These are phyloP conservation scores for Chloropsis cyanopogon DNA, from an alignment of 2,113 vertebrate genomes.

Conservation along the genomic window DNA sequence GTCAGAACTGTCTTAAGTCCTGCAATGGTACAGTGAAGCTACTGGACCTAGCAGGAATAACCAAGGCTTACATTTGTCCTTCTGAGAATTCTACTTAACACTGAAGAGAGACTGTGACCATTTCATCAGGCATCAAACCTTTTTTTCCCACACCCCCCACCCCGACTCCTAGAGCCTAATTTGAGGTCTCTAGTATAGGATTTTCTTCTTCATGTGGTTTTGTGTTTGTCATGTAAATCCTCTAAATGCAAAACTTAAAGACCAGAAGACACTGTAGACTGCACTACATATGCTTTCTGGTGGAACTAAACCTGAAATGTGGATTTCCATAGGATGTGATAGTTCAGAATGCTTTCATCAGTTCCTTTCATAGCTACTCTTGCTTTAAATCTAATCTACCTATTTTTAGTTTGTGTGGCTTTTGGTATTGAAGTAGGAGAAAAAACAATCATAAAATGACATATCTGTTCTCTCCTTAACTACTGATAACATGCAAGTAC, in stretches of 20 bases:
- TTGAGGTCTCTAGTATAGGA: background rate
- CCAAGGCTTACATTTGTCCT: background rate
- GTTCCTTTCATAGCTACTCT: background rate
- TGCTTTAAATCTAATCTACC: background rate
- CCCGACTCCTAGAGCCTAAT: background rate
- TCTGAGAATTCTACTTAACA: background rate
- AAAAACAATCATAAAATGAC: background rate
- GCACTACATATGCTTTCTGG: background rate
- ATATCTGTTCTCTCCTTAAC: background rate
- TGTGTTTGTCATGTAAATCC: background rate
- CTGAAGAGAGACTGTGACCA: background rate
- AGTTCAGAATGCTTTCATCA: background rate
- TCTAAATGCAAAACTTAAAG: background rate
- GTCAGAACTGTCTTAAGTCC: background rate
- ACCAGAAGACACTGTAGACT: background rate
- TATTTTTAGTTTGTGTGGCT: background rate
- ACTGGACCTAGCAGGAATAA: background rate
- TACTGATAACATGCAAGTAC: background rate
- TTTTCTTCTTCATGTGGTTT: background rate
- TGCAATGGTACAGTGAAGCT: background rate
- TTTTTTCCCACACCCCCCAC: background rate
- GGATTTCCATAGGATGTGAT: background rate
- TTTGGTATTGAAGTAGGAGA: background rate
- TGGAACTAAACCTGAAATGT: background rate
- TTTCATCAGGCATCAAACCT: background rate